A percentile compares a stretch with the other conserved stretches of the same genome.
Evolutionary conservation across 2,888 invertebrate species (phyloP).

Genomic region (Himalopsyche anomala): DNA sequence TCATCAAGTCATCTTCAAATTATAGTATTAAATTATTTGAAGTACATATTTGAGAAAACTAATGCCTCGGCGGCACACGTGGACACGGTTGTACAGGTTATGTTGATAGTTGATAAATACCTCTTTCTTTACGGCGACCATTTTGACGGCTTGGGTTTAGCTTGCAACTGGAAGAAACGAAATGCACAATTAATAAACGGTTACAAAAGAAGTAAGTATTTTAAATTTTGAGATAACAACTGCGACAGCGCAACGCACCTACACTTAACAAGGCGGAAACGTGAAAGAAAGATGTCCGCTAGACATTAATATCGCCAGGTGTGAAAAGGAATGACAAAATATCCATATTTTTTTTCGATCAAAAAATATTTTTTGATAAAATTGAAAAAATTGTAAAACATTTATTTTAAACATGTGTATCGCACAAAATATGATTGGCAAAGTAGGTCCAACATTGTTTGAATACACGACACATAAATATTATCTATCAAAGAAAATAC

Average conservation of each 20-base stretch:
- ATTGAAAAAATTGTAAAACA: too few relatives aligned
- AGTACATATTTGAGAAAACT: not conserved
- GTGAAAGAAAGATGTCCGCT: constrained; percentile 57
- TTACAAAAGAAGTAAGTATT: not conserved
- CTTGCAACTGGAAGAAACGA: constrained; percentile 53
- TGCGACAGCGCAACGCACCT: constrained; percentile 23
- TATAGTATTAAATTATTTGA: too few relatives aligned
- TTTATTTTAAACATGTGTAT: too few relatives aligned
- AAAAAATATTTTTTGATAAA: not conserved
- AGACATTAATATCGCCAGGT: not conserved
- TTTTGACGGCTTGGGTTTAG: constrained; percentile 68
- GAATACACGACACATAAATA: too few relatives aligned
- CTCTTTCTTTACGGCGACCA: constrained; percentile 94
- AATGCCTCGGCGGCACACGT: constrained; percentile 67
- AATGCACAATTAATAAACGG: not conserved
- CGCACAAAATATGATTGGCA: too few relatives aligned
- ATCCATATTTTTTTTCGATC: not conserved
- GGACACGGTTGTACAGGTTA: constrained; percentile 65
- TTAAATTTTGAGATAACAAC: not conserved
- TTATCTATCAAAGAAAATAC: too few relatives aligned
- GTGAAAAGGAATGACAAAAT: not conserved
- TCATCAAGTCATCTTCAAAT: too few relatives aligned
- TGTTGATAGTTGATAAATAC: constrained; percentile 72
- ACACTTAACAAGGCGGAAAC: constrained; percentile 46
- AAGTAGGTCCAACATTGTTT: too few relatives aligned